These are phyloP conservation scores for Ia io DNA, from an alignment of 2,113 vertebrate genomes.

Conservation along the genomic window DNA sequence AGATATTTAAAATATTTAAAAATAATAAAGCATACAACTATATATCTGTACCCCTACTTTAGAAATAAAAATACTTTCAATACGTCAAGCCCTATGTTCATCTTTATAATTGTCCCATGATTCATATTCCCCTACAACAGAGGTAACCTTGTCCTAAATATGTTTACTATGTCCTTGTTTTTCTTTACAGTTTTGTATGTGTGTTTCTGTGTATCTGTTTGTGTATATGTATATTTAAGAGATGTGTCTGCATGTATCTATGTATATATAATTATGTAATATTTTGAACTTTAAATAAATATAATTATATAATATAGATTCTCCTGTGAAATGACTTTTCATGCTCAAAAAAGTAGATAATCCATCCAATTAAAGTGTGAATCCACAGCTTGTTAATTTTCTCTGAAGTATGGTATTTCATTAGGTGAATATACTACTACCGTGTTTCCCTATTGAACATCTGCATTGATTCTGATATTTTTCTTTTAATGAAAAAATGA, in stretches of 20 bases:
- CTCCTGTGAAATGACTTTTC: not conserved
- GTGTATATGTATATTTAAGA: not conserved
- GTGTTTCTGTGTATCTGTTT: not conserved
- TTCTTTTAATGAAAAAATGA: not conserved
- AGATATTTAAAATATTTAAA: not conserved
- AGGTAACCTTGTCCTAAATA: not conserved
- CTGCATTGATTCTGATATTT: not conserved
- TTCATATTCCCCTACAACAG: not conserved
- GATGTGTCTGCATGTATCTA: too few relatives aligned
- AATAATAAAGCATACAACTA: not conserved
- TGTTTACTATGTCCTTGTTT: not conserved
- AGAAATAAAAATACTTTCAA: not conserved
- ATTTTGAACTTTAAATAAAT: not conserved
- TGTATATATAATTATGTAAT: not conserved
- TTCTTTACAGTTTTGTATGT: not conserved
- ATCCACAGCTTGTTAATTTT: not conserved
- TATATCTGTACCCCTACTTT: not conserved
- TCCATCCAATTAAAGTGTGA: not conserved
- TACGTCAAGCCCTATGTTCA: not conserved
- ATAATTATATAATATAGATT: not conserved
- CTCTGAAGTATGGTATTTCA: not conserved
- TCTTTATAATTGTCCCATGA: not conserved
- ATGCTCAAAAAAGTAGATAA: not conserved
- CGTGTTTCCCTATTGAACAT: not conserved
- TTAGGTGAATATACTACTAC: not conserved